Base-by-base conservation (phyloP, 2,113 vertebrate species). In the Alethe diademata region DNA sequence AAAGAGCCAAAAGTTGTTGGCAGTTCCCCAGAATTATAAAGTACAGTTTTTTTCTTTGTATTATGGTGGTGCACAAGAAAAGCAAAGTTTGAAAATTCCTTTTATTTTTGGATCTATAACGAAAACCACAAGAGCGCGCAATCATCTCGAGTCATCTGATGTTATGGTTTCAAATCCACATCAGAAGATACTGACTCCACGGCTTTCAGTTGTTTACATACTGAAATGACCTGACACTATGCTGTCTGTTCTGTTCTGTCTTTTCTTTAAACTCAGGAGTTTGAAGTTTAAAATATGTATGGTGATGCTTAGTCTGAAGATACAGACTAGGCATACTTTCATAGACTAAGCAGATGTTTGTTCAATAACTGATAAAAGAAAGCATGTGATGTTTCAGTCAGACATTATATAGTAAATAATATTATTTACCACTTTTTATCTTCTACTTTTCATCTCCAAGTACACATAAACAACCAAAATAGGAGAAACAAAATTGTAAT, bases 181-280 rank as follows among this genome's bases (percentile, higher is more conserved):
- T 90, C 81, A 94, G 24, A 81, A 94, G 88, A 79, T 16, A 86
- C 29, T 48, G 22, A 90, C 60, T 70, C 29, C 48, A 60, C 16
- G 35, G 19, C 28, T 80, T 86, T 73, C n/a, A 36, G 28, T 13
- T 93, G 82, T 94, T 93, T 95, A 95, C 25, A 83, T 38, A 88
- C 43, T 86, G 51, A 83, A 88, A 92, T 33, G 9, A 88, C 69
- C 45, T 88, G 67, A 91, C 64, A 65, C 71, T 74, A 78, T 26
- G 33, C 36, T 95, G 28, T 40, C 61, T 95, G 36, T 76, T 72
- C 57, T 70, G 36, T 62, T 58, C 54, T 75, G 48, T 12, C 19
- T 82, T 75, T 54, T 73, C 50, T 88, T 91, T 73, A 85, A 92
- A 76, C 71, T 80, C 48, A 25, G 26, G 35, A 73, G 62, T 73